These are phyloP conservation scores for Hippocampus barbouri DNA, from an alignment of 2,113 vertebrate species.

Conservation along the genomic window DNA sequence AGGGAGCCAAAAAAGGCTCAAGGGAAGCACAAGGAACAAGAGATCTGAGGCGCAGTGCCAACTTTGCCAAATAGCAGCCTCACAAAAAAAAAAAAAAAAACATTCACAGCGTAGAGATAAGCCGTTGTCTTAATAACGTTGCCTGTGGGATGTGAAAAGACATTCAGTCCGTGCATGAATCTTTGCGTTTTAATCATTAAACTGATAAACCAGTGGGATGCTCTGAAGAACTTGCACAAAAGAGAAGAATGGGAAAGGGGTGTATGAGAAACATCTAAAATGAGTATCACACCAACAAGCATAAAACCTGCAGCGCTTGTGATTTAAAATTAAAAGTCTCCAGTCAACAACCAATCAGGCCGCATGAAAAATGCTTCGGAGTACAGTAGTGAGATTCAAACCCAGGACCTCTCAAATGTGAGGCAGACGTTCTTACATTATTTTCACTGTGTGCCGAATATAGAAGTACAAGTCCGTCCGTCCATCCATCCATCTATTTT, in stretches of 20 bases:
- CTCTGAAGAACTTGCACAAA: background rate
- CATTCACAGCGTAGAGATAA: slow-evolving; percentile 47
- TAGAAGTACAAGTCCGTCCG: no score
- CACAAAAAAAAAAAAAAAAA: slow-evolving; percentile 52
- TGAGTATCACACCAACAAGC: slow-evolving; percentile 42
- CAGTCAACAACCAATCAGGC: slow-evolving; percentile 43
- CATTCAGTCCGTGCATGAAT: slow-evolving; percentile 43
- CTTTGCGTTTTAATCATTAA: slow-evolving; percentile 51
- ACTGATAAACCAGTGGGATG: slow-evolving; percentile 21
- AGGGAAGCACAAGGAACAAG: slow-evolving; percentile 32
- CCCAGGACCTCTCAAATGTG: no score
- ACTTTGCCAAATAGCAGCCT: slow-evolving; percentile 37
- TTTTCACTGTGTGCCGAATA: no score
- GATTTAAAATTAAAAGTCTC: slow-evolving; percentile 34
- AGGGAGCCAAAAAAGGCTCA: slow-evolving; percentile 45
- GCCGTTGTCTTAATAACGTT: slow-evolving; percentile 49
- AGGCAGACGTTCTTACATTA: no score
- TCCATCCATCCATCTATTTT: no score
- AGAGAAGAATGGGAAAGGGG: background rate
- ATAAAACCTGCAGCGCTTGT: slow-evolving; percentile 43
- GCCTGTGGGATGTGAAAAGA: slow-evolving; percentile 45
- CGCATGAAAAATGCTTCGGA: background rate
- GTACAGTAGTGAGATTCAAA: background rate
- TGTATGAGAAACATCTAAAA: slow-evolving; percentile 44
- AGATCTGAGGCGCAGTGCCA: slow-evolving; percentile 37